These are phyloP conservation scores for Corythornis vintsioides DNA, from an alignment of 2,113 vertebrate genomes.

Conservation along the genomic window DNA sequence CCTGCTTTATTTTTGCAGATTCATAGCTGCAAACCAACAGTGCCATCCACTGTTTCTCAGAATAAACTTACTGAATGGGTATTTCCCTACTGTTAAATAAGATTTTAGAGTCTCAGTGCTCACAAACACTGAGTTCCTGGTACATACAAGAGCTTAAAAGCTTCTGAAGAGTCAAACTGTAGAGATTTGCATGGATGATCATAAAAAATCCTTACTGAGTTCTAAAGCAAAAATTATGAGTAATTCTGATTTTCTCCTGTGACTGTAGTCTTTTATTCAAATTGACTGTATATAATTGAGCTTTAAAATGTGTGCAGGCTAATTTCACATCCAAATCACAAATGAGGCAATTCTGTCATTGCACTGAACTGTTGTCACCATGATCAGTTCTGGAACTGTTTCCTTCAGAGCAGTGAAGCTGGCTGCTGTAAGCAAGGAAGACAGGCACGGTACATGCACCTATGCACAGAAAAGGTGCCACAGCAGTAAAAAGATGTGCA, in stretches of 20 bases:
- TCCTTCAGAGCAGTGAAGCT: neutral
- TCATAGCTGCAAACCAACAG: constrained; percentile 56
- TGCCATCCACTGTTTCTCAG: constrained; percentile 53
- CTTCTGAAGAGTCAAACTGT: neutral
- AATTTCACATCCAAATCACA: neutral
- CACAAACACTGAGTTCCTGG: neutral
- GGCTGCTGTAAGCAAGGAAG: neutral
- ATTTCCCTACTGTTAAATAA: neutral
- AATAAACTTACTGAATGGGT: neutral
- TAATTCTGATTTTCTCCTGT: neutral
- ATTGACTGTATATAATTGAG: neutral
- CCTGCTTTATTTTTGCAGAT: neutral
- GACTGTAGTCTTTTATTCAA: neutral
- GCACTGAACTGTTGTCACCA: neutral
- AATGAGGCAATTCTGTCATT: neutral
- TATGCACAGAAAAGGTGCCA: neutral
- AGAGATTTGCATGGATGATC: neutral
- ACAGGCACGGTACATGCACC: neutral
- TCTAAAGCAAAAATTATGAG: neutral
- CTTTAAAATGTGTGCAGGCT: neutral
- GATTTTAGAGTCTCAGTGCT: neutral
- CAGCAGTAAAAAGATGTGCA: neutral
- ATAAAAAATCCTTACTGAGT: neutral
- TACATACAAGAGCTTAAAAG: neutral
- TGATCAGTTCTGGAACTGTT: neutral